Evolutionary conservation across 1,140 invertebrate species (phyloP).

Genomic region (Eulimnadia texana): DNA sequence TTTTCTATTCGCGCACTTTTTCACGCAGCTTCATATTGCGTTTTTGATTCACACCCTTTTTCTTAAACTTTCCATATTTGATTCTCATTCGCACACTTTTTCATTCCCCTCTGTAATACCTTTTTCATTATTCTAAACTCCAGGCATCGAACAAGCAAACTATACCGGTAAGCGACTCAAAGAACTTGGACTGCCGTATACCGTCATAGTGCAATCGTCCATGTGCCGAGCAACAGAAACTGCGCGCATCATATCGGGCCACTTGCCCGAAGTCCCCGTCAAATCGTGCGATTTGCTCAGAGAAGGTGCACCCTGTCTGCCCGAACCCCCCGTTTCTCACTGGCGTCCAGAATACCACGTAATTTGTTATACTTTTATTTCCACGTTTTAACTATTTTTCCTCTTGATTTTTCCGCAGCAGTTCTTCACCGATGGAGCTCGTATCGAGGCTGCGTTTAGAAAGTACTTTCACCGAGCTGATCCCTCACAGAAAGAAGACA

Average conservation of each 20-base stretch:
- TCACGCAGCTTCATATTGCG: no score
- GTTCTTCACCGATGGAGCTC: constrained; percentile 85
- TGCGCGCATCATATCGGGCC: constrained; percentile 58
- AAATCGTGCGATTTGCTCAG: constrained; percentile 59
- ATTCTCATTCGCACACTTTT: no score
- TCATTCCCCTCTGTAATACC: neutral
- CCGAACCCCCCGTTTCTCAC: constrained; percentile 71
- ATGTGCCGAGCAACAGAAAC: constrained; percentile 90
- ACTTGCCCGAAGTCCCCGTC: constrained; percentile 37
- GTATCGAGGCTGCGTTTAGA: constrained; percentile 93
- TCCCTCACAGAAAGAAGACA: constrained; percentile 61
- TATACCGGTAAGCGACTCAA: constrained; percentile 60
- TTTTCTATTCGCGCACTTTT: no score
- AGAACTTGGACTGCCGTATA: constrained; percentile 59
- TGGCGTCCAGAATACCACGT: constrained; percentile 74
- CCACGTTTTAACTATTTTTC: no score
- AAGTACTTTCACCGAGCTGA: constrained; percentile 84
- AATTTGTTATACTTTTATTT: constrained; percentile 26
- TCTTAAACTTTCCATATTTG: no score
- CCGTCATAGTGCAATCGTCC: constrained; percentile 65
- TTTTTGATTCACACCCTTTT: no score
- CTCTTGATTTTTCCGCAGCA: constrained; percentile 43
- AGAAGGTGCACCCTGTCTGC: constrained; percentile 78
- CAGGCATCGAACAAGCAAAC: constrained; percentile 67
- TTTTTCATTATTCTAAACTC: constrained; percentile 10